phyloP scores from a whole-genome alignment of 1,140 invertebrate genomes.

The Pollicipes pollicipes region DNA sequence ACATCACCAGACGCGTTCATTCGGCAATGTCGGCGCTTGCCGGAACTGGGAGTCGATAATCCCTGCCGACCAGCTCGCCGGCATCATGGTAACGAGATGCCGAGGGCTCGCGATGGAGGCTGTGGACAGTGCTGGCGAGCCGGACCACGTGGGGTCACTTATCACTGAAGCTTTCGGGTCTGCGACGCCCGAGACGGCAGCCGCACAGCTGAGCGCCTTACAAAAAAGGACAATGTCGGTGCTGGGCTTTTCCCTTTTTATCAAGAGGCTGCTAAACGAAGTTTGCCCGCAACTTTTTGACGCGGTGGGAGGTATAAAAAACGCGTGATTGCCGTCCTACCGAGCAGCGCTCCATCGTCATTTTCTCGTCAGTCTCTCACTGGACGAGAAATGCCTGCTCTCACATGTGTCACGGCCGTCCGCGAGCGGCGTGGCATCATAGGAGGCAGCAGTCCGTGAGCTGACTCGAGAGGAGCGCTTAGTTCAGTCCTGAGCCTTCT shows the following conservation, averaged over 20 bases:
- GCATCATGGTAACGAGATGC: background rate
- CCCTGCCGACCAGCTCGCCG: background rate
- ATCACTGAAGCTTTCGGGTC: background rate
- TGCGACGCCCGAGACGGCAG: background rate
- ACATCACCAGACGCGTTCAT: background rate
- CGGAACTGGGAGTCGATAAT: background rate
- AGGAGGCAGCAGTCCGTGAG: background rate
- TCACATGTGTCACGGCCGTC: too few species aligned
- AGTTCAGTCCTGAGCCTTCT: background rate
- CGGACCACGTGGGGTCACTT: background rate
- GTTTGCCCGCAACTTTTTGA: background rate
- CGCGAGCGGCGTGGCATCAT: background rate
- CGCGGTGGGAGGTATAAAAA: background rate
- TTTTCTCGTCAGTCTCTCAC: background rate
- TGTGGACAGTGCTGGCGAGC: background rate
- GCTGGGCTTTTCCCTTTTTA: background rate
- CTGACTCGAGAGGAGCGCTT: background rate
- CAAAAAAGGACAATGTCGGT: background rate
- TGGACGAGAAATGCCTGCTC: background rate
- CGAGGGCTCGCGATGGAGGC: background rate
- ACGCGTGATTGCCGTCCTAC: background rate
- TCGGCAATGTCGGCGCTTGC: background rate
- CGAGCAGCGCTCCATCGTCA: background rate
- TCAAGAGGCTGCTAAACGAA: background rate
- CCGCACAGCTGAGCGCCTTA: background rate